These are phyloP conservation scores for Chromis chromis DNA, from an alignment of 2,797 vertebrate genomes.

Conservation along the genomic window DNA sequence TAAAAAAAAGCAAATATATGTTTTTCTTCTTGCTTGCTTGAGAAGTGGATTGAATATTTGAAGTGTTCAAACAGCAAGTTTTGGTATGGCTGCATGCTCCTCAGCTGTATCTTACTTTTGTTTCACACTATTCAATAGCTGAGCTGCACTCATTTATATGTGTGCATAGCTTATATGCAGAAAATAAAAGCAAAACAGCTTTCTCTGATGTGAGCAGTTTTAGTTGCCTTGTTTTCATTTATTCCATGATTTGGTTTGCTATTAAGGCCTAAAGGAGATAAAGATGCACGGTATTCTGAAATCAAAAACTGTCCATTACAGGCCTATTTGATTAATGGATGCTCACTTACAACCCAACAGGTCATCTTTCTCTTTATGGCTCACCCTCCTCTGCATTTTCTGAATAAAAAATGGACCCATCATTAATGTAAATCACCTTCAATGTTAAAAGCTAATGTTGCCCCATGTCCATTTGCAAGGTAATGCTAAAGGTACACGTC, in stretches of 20 bases:
- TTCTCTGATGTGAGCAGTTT: neutral
- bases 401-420: conserved; percentile 44
- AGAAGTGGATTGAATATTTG: neutral
- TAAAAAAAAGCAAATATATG: neutral
- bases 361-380: conserved; percentile 52
- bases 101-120: neutral
- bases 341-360: conserved; percentile 43
- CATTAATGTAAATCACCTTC: conserved; percentile 59
- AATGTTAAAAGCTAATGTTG: conserved; percentile 67
- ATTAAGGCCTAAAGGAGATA: neutral
- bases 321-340: conserved; percentile 61
- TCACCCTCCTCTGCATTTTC: conserved; percentile 42
- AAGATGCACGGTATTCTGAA: conserved; percentile 24
- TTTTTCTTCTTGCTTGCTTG: neutral
- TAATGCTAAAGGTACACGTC: conserved; percentile 30
- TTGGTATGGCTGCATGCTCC: neutral
- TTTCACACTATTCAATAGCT: neutral
- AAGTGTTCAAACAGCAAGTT: neutral
- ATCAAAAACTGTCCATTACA: conserved; percentile 32
- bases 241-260: conserved; percentile 10
- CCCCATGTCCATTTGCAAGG: conserved; percentile 48
- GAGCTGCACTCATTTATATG: neutral
- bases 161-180: neutral
- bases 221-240: neutral
- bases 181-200: neutral